Percentiles rank a stretch among this genome's conserved stretches.
Conservation (phyloP, 2,888 invertebrate genomes). For the Stenichneumon culpator region DNA sequence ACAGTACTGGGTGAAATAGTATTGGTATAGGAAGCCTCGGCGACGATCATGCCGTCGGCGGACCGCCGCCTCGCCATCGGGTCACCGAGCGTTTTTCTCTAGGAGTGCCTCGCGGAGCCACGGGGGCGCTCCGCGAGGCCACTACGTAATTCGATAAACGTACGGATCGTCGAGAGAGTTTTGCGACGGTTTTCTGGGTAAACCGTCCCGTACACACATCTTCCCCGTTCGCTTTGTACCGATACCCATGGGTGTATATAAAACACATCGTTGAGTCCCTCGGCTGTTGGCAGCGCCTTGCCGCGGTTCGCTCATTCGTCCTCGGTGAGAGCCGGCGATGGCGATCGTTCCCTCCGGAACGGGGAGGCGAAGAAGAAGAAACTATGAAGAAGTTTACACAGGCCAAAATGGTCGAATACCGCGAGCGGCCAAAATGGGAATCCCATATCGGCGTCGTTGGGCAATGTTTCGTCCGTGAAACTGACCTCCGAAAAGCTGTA, state of each 20-base stretch:
- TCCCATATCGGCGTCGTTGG: background rate
- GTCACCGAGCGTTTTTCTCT: constrained; percentile 35
- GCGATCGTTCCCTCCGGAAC: background rate
- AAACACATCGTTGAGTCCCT: constrained; percentile 48
- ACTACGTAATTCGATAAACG: constrained; percentile 79
- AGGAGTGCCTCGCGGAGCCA: constrained; percentile 7
- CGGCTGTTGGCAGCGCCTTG: constrained; percentile 23
- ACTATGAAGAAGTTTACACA: background rate
- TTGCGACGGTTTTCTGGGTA: constrained; percentile 77
- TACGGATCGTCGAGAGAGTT: constrained; percentile 73
- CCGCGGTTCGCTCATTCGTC: constrained; percentile 25
- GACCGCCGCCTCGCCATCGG: constrained; percentile 39
- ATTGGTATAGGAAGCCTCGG: constrained; percentile 17
- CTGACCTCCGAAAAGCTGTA: constrained; percentile 4
- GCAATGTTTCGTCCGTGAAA: background rate
- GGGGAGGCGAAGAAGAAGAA: background rate
- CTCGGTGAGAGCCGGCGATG: background rate
- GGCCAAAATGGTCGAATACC: too few relatives aligned
- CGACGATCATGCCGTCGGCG: constrained; percentile 41
- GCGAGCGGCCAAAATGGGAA: too few relatives aligned
- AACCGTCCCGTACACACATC: constrained; percentile 27
- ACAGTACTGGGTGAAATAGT: too few relatives aligned
- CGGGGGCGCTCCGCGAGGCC: constrained; percentile 44
- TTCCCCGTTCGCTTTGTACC: background rate
- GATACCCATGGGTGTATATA: constrained; percentile 50